A percentile compares a stretch with the other conserved stretches of the same genome.
phyloP scores from a whole-genome alignment of 2,113 vertebrate species.

The Cercopithecus mona region DNA sequence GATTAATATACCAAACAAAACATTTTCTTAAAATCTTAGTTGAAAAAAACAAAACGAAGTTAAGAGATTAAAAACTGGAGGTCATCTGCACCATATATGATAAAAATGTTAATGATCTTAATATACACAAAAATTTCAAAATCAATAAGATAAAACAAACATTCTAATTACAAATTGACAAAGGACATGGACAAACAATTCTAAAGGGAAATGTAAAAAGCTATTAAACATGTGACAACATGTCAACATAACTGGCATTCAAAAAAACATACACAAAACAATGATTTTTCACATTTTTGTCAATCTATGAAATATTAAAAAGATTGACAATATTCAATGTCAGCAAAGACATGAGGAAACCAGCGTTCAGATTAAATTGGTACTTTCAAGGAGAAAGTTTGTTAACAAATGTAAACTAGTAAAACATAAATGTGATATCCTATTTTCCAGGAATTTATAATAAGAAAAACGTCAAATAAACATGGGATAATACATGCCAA shows the following conservation, averaged over 20 bases:
- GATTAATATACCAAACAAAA: neutral
- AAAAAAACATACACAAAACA: neutral
- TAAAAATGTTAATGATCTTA: neutral
- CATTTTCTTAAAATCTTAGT: neutral
- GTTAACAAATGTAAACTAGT: neutral
- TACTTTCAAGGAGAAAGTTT: neutral
- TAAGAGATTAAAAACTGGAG: neutral
- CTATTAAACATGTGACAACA: neutral
- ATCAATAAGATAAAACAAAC: neutral
- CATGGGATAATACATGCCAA: neutral
- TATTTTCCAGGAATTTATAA: neutral
- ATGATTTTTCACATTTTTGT: neutral
- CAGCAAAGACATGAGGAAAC: neutral
- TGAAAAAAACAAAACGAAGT: neutral
- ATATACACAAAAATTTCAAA: neutral
- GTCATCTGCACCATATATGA: neutral
- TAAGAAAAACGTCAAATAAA: neutral
- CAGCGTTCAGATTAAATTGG: neutral
- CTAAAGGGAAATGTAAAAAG: neutral
- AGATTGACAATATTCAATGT: neutral
- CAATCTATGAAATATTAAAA: neutral
- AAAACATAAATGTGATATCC: neutral
- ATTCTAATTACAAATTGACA: neutral
- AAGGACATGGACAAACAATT: neutral
- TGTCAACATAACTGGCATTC: neutral